Conservation (phyloP, 1,140 invertebrate genomes). For the Hyles euphorbiae region DNA sequence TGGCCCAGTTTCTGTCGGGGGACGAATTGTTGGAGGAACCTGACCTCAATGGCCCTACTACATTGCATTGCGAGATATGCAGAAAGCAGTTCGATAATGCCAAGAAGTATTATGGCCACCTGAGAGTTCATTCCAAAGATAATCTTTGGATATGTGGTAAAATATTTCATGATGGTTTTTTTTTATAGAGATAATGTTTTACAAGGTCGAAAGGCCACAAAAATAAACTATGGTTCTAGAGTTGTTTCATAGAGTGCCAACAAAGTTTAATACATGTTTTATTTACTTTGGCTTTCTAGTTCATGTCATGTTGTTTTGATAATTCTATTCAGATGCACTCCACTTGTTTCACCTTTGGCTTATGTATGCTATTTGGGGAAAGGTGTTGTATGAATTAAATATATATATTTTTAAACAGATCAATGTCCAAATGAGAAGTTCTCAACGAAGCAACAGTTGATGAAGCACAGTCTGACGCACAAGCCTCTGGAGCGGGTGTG, state of each 20-base stretch:
- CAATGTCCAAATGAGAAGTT: slow-evolving; percentile 59
- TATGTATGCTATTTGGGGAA: too few relatives aligned
- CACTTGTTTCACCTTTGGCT: too few relatives aligned
- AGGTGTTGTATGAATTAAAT: too few relatives aligned
- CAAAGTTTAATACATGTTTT: too few relatives aligned
- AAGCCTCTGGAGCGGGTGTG: slow-evolving; percentile 60
- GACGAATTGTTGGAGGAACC: slow-evolving; percentile 61
- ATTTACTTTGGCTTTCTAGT: too few relatives aligned
- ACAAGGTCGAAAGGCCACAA: too few relatives aligned
- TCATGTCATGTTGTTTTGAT: too few relatives aligned
- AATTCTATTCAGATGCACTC: too few relatives aligned
- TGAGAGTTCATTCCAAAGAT: slow-evolving; percentile 63
- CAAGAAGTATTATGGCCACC: slow-evolving; percentile 66
- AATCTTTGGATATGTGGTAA: slow-evolving; percentile 66
- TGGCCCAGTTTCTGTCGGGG: slow-evolving; percentile 53
- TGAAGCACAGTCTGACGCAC: slow-evolving; percentile 60
- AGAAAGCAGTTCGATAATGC: slow-evolving; percentile 65
- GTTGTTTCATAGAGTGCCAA: too few relatives aligned
- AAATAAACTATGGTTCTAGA: too few relatives aligned
- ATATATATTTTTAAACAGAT: slow-evolving; percentile 25
- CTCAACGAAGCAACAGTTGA: slow-evolving; percentile 58
- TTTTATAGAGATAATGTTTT: too few relatives aligned
- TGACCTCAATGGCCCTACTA: slow-evolving; percentile 60
- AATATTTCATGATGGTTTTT: slow-evolving; percentile 6
- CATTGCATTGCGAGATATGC: slow-evolving; percentile 64